Evolutionary conservation across 2,888 invertebrate genomes (phyloP).

Genomic region (Drosophila emarginata): DNA sequence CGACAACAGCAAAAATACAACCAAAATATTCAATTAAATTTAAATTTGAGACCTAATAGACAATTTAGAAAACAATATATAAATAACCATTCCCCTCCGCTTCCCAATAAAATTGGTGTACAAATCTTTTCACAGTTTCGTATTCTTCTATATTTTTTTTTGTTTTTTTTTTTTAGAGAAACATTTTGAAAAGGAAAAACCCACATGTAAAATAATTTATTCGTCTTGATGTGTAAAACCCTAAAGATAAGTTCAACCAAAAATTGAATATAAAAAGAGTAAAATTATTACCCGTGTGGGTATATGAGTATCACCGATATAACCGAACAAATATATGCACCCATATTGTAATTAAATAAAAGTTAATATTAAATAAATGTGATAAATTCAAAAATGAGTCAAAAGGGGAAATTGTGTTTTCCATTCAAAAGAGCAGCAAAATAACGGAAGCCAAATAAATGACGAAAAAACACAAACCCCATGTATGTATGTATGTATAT

Average conservation of each 20-base stretch:
- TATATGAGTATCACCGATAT: constrained; percentile 12
- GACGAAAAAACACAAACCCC: constrained; percentile 31
- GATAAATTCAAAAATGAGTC: constrained; percentile 55
- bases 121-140: constrained; percentile 43
- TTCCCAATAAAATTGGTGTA: constrained; percentile 47
- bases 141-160: constrained; percentile 7
- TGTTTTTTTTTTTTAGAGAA: constrained; percentile 28
- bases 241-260: constrained; percentile 37
- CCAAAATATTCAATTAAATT: constrained; percentile 18
- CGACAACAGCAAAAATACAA: no score
- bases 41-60: constrained; percentile 37
- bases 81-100: constrained; percentile 18
- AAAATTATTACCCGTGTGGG: constrained; percentile 28
- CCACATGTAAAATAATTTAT: constrained; percentile 42
- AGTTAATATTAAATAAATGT: constrained; percentile 63
- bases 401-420: constrained; percentile 28
- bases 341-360: constrained; percentile 57
- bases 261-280: constrained; percentile 29
- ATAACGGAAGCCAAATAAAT: constrained; percentile 58
- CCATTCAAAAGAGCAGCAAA: constrained; percentile 26
- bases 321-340: constrained; percentile 38
- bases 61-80: constrained; percentile 31
- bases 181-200: constrained; percentile 27
- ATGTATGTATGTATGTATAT: constrained; percentile 32
- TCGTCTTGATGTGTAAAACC: constrained; percentile 43